These are phyloP conservation scores for Limnothrissa miodon DNA, from an alignment of 2,113 vertebrate species.

Conservation along the genomic window DNA sequence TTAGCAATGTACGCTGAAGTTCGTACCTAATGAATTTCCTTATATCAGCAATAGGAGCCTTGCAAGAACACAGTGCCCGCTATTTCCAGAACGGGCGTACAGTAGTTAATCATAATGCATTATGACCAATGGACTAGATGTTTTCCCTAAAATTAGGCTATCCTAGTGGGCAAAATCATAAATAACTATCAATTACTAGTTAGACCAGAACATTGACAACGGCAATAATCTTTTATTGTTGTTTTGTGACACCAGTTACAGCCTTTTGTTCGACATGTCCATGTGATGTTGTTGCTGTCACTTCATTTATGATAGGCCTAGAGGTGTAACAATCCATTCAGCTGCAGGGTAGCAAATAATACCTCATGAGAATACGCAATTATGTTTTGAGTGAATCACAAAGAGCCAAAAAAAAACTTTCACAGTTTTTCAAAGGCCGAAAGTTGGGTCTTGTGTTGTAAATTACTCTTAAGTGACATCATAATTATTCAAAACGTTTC, in stretches of 20 bases:
- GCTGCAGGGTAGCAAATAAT: not conserved
- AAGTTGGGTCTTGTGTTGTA: conserved; percentile 68
- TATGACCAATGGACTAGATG: not conserved
- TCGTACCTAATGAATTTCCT: not conserved
- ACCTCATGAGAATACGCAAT: not conserved
- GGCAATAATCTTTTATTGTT: conserved; percentile 54
- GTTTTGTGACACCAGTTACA: not conserved
- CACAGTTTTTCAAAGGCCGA: conserved; percentile 42
- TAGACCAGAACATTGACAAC: conserved; percentile 48
- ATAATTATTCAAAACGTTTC: conserved; percentile 68
- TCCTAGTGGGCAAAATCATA: conserved; percentile 41
- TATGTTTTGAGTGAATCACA: conserved; percentile 6
- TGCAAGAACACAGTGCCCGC: too few relatives aligned
- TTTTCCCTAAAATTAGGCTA: not conserved
- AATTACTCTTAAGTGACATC: conserved; percentile 72
- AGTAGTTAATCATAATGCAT: not conserved
- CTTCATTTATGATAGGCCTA: conserved; percentile 25
- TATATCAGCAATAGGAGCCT: not conserved
- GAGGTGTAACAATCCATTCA: conserved; percentile 34
- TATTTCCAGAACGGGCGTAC: too few relatives aligned
- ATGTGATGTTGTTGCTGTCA: conserved; percentile 41
- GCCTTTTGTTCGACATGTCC: conserved; percentile 19
- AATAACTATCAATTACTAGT: conserved; percentile 52
- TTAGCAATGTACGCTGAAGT: not conserved
- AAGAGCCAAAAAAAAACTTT: conserved; percentile 33